phyloP scores from a whole-genome alignment of 2,888 invertebrate species.

The Venustoraphidia nigricollis region DNA sequence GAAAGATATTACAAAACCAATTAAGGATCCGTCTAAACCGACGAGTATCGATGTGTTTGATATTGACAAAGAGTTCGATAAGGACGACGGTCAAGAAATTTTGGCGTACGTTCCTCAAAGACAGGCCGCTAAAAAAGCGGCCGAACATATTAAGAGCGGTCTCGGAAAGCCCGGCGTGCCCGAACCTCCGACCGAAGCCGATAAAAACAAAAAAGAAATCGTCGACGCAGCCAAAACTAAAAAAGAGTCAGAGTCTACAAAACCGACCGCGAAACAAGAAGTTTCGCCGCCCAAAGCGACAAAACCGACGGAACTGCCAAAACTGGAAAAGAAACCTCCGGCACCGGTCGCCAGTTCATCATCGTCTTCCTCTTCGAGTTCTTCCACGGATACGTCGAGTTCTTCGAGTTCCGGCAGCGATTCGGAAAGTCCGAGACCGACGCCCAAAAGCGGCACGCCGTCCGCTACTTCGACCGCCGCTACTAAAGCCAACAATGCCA shows the following conservation, averaged over 20 bases:
- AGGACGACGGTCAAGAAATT: conserved; percentile 40
- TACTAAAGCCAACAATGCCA: conserved; percentile 28
- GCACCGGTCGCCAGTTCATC: conserved; percentile 14
- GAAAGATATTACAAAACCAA: conserved; percentile 12
- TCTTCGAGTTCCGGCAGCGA: conserved; percentile 43
- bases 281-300: conserved; percentile 6
- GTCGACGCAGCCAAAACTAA: conserved; percentile 9
- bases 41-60: conserved; percentile 35
- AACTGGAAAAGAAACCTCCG: conserved; percentile 8
- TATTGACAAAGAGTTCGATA: conserved; percentile 45
- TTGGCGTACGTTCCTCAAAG: conserved; percentile 78
- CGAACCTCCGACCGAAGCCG: conserved; percentile 21
- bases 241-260: conserved; percentile 14
- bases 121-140: conserved; percentile 83
- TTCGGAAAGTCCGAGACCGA: conserved; percentile 23
- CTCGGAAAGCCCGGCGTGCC: conserved; percentile 37
- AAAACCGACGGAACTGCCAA: neutral
- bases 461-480: conserved; percentile 16
- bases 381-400: conserved; percentile 30
- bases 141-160: conserved; percentile 76
- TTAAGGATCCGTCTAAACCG: conserved; percentile 8
- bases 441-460: conserved; percentile 13
- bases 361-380: conserved; percentile 31
- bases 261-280: conserved; percentile 14
- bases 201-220: conserved; percentile 19